Evolutionary conservation across 2,113 vertebrate species (phyloP).

Genomic region (Protomyctophum bolini): DNA sequence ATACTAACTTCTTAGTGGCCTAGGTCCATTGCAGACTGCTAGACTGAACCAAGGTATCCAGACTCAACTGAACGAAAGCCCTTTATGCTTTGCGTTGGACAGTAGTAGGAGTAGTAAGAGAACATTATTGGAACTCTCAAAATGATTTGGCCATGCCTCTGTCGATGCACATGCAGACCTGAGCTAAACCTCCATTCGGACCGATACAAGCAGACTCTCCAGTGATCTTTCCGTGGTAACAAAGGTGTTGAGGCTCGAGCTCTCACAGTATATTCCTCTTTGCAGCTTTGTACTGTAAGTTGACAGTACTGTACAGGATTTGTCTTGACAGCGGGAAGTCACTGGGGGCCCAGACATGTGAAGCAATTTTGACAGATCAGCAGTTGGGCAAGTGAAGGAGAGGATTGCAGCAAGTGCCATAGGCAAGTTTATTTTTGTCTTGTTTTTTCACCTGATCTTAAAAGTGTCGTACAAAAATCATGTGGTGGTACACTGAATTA

Average conservation of each 20-base stretch:
- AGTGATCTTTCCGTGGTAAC: slow-evolving; percentile 67
- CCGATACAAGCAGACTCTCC: slow-evolving; percentile 37
- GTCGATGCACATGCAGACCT: slow-evolving; percentile 40
- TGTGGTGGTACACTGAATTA: neutral
- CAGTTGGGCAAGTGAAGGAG: slow-evolving; percentile 31
- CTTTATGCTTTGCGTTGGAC: slow-evolving; percentile 22
- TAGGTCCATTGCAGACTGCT: no score
- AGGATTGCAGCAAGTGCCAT: neutral
- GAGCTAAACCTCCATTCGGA: slow-evolving; percentile 39
- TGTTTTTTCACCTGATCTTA: no score
- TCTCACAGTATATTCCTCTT: slow-evolving; percentile 59
- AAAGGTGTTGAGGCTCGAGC: slow-evolving; percentile 60
- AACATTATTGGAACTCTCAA: slow-evolving; percentile 32
- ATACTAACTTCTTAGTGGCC: no score
- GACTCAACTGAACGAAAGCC: neutral
- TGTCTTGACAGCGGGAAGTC: slow-evolving; percentile 63
- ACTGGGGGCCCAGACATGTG: slow-evolving; percentile 44
- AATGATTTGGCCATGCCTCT: slow-evolving; percentile 42
- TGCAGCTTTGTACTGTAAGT: slow-evolving; percentile 63
- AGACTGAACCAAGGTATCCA: no score
- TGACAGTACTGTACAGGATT: slow-evolving; percentile 62
- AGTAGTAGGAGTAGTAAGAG: slow-evolving; percentile 31
- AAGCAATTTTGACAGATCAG: slow-evolving; percentile 71
- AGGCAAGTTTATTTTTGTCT: no score
- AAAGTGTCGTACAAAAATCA: no score